phyloP scores from a whole-genome alignment of 2,797 vertebrate species.

The Fistularia tabacaria region DNA sequence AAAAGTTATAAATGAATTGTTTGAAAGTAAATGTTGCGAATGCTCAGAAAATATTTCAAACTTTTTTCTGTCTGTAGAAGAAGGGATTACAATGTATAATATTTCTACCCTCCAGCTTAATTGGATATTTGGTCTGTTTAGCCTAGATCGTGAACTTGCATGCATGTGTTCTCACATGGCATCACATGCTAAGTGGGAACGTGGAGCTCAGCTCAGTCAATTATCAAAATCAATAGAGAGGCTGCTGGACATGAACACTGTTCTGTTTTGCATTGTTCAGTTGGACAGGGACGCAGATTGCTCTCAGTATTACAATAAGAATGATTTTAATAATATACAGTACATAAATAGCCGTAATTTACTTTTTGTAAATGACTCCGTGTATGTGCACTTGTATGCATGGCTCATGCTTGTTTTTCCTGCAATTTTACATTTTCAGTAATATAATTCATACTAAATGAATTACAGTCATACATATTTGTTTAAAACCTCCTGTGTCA shows the following conservation, averaged over 20 bases:
- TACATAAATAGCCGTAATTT: neutral
- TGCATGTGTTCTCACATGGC: conserved; percentile 35
- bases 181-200: conserved; percentile 25
- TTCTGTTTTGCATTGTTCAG: conserved; percentile 1
- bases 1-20: no score
- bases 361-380: no score
- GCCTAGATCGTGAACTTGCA: conserved; percentile 6
- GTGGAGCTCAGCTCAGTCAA: conserved; percentile 6
- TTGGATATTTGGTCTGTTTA: conserved; percentile 30
- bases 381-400: no score
- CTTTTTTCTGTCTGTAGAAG: no score
- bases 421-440: no score
- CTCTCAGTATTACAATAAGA: no score
- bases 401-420: no score
- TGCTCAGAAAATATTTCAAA: no score
- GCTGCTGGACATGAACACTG: conserved; percentile 10
- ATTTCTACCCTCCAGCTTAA: conserved; percentile 15
- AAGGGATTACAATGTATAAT: neutral
- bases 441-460: neutral
- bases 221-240: conserved; percentile 25
- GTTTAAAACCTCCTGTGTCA: conserved; percentile 3
- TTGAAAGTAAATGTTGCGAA: no score
- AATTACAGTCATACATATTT: neutral
- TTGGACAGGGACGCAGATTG: neutral
- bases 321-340: neutral